A percentile compares a stretch with the other conserved stretches of the same genome.
Evolutionary conservation across 2,113 vertebrate species (phyloP).

Genomic region (Chionomys nivalis): DNA sequence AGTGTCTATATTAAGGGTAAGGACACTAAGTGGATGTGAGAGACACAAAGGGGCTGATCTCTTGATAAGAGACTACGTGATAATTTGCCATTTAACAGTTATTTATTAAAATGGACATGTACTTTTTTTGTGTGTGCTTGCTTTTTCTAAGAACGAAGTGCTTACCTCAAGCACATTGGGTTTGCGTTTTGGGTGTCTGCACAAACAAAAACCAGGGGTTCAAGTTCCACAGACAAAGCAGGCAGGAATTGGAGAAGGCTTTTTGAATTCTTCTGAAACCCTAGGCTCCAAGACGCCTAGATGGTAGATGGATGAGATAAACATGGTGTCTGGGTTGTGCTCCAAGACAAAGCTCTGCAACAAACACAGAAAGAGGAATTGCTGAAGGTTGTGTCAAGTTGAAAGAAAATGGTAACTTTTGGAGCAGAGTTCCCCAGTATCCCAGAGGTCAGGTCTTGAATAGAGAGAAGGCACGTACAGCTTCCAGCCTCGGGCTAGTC

Average conservation of each 20-base stretch:
- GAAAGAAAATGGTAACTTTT: background rate
- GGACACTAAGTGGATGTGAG: background rate
- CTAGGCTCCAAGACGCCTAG: background rate
- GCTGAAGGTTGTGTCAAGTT: background rate
- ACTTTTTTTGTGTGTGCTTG: background rate
- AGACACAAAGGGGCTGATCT: background rate
- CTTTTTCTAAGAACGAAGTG: conserved; percentile 31
- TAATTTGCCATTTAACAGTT: background rate
- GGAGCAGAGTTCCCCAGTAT: background rate
- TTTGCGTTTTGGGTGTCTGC: background rate
- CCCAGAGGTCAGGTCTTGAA: background rate
- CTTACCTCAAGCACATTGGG: background rate
- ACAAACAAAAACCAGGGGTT: background rate
- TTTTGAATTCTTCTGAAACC: background rate
- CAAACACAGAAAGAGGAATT: background rate
- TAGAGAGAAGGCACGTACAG: rapidly evolving
- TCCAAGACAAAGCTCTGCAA: background rate
- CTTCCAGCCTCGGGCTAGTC: too few species aligned
- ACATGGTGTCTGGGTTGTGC: background rate
- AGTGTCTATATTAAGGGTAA: background rate
- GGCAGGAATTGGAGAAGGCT: background rate
- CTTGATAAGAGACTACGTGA: background rate
- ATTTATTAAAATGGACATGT: background rate
- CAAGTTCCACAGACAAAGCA: background rate
- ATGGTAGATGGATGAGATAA: background rate